phyloP scores from a whole-genome alignment of 2,797 vertebrate species.

The Takifugu rubripes region DNA sequence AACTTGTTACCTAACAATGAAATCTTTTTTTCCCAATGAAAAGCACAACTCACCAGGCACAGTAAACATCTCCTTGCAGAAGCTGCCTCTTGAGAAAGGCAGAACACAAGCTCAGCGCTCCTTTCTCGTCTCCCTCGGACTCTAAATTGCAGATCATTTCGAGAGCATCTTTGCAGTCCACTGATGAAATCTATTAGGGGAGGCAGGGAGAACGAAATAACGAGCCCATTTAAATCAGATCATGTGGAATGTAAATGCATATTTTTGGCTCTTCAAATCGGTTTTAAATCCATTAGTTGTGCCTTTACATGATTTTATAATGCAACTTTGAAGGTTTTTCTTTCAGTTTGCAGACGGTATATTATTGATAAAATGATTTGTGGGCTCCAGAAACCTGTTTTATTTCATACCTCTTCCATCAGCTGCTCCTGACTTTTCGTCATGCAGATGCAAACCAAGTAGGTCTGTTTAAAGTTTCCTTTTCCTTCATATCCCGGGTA shows the following conservation, averaged over 20 bases:
- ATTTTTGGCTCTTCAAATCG: too few relatives aligned
- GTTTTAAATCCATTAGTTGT: too few relatives aligned
- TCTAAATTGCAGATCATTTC: constrained; percentile 99
- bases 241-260: too few relatives aligned
- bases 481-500: constrained; percentile 92
- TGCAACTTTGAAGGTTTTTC: too few relatives aligned
- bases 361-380: too few relatives aligned
- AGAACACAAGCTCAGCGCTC: constrained; percentile 91
- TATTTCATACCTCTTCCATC: constrained; percentile 90
- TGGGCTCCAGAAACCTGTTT: neutral
- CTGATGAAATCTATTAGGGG: constrained; percentile 75
- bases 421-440: constrained; percentile 91
- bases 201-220: constrained; percentile 4
- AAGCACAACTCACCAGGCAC: constrained; percentile 88
- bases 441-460: constrained; percentile 95
- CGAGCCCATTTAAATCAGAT: constrained; percentile 1
- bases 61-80: constrained; percentile 97
- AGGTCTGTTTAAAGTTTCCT: constrained; percentile 96
- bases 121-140: constrained; percentile 97
- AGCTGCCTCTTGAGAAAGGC: constrained; percentile 96
- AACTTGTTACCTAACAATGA: too few relatives aligned
- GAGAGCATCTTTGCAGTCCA: constrained; percentile 98
- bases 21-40: neutral
- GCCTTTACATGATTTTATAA: too few relatives aligned
- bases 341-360: too few relatives aligned